Base-by-base conservation (phyloP, 1,140 invertebrate genomes). In the Nautilus pompilius region DNA sequence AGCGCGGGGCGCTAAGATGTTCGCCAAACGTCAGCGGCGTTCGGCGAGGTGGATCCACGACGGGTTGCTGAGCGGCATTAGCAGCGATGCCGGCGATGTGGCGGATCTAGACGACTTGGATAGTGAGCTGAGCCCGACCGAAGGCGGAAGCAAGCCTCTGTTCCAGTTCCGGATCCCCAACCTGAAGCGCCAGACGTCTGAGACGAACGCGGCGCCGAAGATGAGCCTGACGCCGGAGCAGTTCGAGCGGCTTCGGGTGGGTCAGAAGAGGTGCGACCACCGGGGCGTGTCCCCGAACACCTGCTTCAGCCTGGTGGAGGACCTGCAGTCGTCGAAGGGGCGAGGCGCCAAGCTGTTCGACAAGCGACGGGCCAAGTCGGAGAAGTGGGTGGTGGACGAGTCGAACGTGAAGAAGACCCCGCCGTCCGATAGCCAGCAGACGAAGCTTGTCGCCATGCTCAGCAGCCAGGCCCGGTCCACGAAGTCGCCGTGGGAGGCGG, bases 11-110 rank as follows among this genome's bases (percentile, higher is more conserved):
- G 93, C 96, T 81, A 90, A 89, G 69, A 97, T 96, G 95, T 97
- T 95, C 79, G 92, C 94, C 68, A 95, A 94, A 79, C 86, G 94
- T 58, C 95, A 94, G 85, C 94, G 95, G 77, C 86, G 92, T 72
- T 93, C 93, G 5, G 90, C 92, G 62, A 95, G 95, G 82, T 97
- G 94, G 94, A 90, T 96, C 51, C 93, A 95, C 75, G 92, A 94
- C 85, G 91, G 91, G 81, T n/a, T n/a, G n/a, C 86, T 20, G 15
- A 28, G 24, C 88, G 90, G 92, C 13, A 91, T 91, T 69, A 89
- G 89, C 90, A 70, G 89, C 90, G 60, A 51, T 60, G 66, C 53
- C 24, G 58, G 30, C 15, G 41, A 54, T 24, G 32, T 53, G 20
- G 58, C 24, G 6, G 69, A 72, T 63, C 30, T 74, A 8, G 59